These are phyloP conservation scores for Nasonia giraulti DNA, from an alignment of 1,140 invertebrate species.

Conservation along the genomic window DNA sequence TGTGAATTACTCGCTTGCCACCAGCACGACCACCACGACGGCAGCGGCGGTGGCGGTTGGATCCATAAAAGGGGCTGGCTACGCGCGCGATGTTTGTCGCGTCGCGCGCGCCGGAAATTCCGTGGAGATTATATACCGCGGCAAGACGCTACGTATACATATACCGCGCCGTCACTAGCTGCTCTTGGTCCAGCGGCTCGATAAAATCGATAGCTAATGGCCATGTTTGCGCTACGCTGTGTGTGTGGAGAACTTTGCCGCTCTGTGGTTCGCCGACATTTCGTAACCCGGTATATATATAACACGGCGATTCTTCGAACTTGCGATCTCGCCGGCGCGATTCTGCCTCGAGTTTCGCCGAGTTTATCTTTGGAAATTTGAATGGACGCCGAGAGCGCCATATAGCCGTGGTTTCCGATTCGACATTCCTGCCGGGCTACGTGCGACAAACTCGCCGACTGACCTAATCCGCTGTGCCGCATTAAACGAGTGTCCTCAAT, in stretches of 20 bases:
- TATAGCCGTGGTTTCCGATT: neutral
- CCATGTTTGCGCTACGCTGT: neutral
- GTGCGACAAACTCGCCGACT: neutral
- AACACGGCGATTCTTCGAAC: neutral
- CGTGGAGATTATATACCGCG: conserved; percentile 16
- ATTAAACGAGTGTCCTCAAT: neutral
- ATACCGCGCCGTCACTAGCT: neutral
- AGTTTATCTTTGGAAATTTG: neutral
- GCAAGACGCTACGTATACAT: neutral
- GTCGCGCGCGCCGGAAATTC: conserved; percentile 31
- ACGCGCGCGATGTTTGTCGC: conserved; percentile 27
- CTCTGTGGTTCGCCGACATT: neutral
- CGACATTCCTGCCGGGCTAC: neutral
- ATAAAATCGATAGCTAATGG: conserved; percentile 30
- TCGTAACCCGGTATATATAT: neutral
- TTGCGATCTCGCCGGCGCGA: too few relatives aligned
- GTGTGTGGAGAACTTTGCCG: neutral
- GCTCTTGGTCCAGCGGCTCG: neutral
- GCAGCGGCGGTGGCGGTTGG: neutral
- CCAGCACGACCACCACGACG: neutral
- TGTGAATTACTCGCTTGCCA: conserved; percentile 38
- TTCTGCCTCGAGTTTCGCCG: neutral
- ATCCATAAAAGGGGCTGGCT: conserved; percentile 35
- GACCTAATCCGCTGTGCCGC: conserved; percentile 2
- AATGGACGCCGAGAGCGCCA: neutral